Conservation (phyloP, 1,140 invertebrate genomes). For the Drosophila novamexicana region DNA sequence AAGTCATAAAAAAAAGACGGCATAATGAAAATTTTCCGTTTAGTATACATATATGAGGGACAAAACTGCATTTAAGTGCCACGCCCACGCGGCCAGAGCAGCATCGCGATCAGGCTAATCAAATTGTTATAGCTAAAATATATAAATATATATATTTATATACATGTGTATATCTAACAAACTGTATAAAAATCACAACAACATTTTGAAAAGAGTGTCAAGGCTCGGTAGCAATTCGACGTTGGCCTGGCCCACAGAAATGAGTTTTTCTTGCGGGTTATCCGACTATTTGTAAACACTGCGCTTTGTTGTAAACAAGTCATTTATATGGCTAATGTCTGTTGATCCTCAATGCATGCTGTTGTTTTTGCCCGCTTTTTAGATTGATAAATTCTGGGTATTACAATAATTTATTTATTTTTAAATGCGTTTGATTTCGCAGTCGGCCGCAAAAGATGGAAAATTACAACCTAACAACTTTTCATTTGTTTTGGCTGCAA, state of each 20-base stretch:
- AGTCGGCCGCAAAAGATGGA: slow-evolving; percentile 2
- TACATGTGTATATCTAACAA: slow-evolving; percentile 12
- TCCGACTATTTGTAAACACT: slow-evolving; percentile 74
- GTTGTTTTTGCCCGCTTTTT: slow-evolving; percentile 46
- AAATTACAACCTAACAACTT: slow-evolving; percentile 18
- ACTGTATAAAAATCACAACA: slow-evolving; percentile 32
- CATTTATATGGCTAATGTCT: slow-evolving; percentile 61
- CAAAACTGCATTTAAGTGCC: slow-evolving; percentile 53
- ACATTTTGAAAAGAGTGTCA: slow-evolving; percentile 67
- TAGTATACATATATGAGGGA: slow-evolving; percentile 13
- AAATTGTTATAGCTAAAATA: slow-evolving; percentile 47
- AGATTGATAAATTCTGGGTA: slow-evolving; percentile 67
- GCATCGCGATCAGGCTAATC: slow-evolving; percentile 37
- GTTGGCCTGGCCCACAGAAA: slow-evolving; percentile 58
- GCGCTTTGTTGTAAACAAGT: slow-evolving; percentile 76
- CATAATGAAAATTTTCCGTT: slow-evolving; percentile 41
- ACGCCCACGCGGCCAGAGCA: slow-evolving; percentile 16
- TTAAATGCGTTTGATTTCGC: slow-evolving; percentile 55
- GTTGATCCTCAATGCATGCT: slow-evolving; percentile 36
- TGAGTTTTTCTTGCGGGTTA: slow-evolving; percentile 50
- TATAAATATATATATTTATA: background rate
- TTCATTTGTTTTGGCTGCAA: slow-evolving; percentile 17
- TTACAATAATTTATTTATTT: slow-evolving; percentile 77
- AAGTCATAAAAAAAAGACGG: slow-evolving; percentile 45
- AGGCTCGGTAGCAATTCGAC: slow-evolving; percentile 71